A percentile compares a stretch with the other conserved stretches of the same genome.
Conservation (phyloP, 2,797 vertebrate species). For the Cyclura pinguis region DNA sequence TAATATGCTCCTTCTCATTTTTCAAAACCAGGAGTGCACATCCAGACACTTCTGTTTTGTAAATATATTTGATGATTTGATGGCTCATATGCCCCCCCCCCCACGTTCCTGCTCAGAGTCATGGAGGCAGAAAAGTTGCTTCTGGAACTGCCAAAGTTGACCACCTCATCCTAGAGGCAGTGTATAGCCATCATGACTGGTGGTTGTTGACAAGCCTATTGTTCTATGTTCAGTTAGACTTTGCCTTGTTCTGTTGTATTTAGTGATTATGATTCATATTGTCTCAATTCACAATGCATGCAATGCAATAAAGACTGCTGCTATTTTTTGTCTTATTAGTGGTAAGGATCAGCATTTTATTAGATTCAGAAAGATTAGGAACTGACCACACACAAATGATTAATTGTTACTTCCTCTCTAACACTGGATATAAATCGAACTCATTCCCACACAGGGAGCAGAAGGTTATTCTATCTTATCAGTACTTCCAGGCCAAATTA, state of each 20-base stretch:
- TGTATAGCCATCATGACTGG: not conserved
- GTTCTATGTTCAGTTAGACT: not conserved
- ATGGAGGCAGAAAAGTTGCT: no score
- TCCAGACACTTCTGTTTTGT: no score
- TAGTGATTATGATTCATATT: not conserved
- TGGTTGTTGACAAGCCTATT: no score
- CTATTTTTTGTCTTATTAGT: conserved; percentile 10
- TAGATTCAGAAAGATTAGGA: conserved; percentile 9
- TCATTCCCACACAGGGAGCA: not conserved
- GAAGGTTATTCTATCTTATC: conserved; percentile 13
- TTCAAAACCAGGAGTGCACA: no score
- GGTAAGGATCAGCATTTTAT: not conserved
- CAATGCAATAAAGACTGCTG: not conserved
- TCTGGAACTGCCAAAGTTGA: no score
- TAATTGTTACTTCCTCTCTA: not conserved
- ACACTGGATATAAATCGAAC: not conserved
- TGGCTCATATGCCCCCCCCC: no score
- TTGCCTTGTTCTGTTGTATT: not conserved
- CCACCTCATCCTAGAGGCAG: not conserved
- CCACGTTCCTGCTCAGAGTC: no score
- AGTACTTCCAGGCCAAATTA: not conserved
- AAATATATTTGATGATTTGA: no score
- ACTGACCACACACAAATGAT: accelerated
- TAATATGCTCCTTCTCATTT: no score
- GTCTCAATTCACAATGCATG: not conserved